phyloP scores from a whole-genome alignment of 1,140 invertebrate species.

The Proctacanthus coquilletti region DNA sequence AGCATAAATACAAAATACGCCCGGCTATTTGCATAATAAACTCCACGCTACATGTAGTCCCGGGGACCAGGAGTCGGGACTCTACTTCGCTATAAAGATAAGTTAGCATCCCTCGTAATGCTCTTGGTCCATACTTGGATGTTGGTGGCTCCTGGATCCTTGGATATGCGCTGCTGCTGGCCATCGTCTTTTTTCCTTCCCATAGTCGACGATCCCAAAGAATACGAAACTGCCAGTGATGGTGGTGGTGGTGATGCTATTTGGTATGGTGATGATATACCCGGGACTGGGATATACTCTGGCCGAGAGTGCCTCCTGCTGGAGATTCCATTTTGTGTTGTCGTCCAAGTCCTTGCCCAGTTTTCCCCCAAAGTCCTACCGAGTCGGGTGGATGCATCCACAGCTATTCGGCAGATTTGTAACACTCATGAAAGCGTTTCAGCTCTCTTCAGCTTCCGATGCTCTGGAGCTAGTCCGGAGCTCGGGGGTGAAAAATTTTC shows the following conservation, averaged over 20 bases:
- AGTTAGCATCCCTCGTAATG: background rate
- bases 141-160: too few relatives aligned
- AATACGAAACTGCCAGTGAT: too few relatives aligned
- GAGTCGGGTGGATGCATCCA: background rate
- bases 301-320: too few relatives aligned
- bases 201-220: too few relatives aligned
- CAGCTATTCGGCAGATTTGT: too few relatives aligned
- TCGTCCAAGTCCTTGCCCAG: background rate
- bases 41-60: background rate
- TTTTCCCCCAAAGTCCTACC: background rate
- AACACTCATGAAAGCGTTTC: background rate
- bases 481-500: background rate
- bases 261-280: too few relatives aligned
- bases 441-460: background rate
- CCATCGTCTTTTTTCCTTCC: too few relatives aligned
- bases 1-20: conserved; percentile 1
- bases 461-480: background rate
- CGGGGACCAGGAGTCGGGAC: background rate
- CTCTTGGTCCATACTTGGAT: background rate
- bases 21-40: background rate
- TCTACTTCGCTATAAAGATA: background rate
- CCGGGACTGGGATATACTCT: too few relatives aligned
- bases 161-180: too few relatives aligned
- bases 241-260: too few relatives aligned
- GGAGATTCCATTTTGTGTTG: too few relatives aligned